Conservation (phyloP, 2,797 vertebrate species). For the Amblyopsis hoosieri region DNA sequence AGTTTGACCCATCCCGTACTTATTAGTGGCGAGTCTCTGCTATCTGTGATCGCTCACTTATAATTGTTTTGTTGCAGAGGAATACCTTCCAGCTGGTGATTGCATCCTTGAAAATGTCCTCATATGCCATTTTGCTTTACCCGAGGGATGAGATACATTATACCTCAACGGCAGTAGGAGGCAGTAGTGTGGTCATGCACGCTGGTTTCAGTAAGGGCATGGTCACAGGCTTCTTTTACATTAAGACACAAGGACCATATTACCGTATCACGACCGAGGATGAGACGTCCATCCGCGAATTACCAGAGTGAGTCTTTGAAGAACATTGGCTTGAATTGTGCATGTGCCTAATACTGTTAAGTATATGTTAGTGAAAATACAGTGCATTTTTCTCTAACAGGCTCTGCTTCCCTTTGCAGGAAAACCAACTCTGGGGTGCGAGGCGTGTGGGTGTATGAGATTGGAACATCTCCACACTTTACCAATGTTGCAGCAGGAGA, state of each 20-base stretch:
- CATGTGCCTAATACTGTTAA: background rate
- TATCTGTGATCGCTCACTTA: too few species aligned
- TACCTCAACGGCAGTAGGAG: constrained; percentile 71
- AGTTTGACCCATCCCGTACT: constrained; percentile 5
- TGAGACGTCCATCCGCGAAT: constrained; percentile 77
- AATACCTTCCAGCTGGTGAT: constrained; percentile 93
- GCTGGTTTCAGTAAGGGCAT: constrained; percentile 87
- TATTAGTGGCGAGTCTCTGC: too few species aligned
- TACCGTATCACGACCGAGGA: constrained; percentile 80
- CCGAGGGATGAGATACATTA: constrained; percentile 85
- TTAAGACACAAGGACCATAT: constrained; percentile 73
- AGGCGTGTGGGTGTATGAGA: constrained; percentile 90
- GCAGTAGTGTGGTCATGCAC: constrained; percentile 56
- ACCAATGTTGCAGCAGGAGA: constrained; percentile 67
- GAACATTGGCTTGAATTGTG: background rate
- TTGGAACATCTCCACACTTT: constrained; percentile 80
- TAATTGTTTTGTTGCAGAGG: constrained; percentile 74
- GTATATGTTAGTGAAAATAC: background rate
- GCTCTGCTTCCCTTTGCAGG: constrained; percentile 58
- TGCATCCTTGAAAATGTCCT: constrained; percentile 80
- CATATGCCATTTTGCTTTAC: constrained; percentile 91
- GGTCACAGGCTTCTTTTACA: constrained; percentile 67
- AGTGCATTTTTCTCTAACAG: constrained; percentile 2
- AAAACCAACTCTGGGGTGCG: constrained; percentile 86
- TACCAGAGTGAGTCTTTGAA: constrained; percentile 81